phyloP scores from a whole-genome alignment of 2,113 vertebrate genomes.

The Microtus pennsylvanicus region DNA sequence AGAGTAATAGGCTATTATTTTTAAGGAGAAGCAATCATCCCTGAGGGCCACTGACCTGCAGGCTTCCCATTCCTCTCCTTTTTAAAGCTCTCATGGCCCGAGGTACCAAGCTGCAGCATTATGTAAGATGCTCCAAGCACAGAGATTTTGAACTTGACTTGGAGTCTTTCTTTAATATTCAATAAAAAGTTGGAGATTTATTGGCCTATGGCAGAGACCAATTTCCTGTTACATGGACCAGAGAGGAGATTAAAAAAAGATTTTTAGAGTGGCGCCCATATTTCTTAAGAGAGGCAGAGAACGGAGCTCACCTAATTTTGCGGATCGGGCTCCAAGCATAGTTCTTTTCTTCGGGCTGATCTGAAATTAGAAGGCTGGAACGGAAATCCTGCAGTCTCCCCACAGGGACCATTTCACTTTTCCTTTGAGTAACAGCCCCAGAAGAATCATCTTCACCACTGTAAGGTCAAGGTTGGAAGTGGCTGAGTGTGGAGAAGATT shows the following conservation, averaged over 20 bases:
- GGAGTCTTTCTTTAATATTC: constrained; percentile 71
- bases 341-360: constrained; percentile 68
- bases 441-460: constrained; percentile 65
- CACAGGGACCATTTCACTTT: constrained; percentile 69
- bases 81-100: constrained; percentile 55
- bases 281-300: constrained; percentile 73
- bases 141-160: constrained; percentile 73
- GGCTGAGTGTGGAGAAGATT: constrained; percentile 70
- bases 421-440: constrained; percentile 69
- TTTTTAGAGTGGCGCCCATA: constrained; percentile 48
- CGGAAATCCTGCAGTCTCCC: constrained; percentile 62
- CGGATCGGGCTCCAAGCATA: neutral
- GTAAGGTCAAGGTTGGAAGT: constrained; percentile 69
- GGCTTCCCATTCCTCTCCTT: constrained; percentile 70
- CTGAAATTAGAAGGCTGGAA: constrained; percentile 74
- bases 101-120: constrained; percentile 44
- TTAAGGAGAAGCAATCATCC: constrained; percentile 63
- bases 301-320: constrained; percentile 71
- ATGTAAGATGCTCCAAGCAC: constrained; percentile 64
- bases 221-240: constrained; percentile 71
- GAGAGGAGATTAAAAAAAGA: constrained; percentile 73
- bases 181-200: constrained; percentile 69
- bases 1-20: constrained; percentile 78
- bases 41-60: constrained; percentile 61
- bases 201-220: constrained; percentile 57